Base-by-base conservation (phyloP, 2,888 invertebrate species). In the Drosophila borborema region DNA sequence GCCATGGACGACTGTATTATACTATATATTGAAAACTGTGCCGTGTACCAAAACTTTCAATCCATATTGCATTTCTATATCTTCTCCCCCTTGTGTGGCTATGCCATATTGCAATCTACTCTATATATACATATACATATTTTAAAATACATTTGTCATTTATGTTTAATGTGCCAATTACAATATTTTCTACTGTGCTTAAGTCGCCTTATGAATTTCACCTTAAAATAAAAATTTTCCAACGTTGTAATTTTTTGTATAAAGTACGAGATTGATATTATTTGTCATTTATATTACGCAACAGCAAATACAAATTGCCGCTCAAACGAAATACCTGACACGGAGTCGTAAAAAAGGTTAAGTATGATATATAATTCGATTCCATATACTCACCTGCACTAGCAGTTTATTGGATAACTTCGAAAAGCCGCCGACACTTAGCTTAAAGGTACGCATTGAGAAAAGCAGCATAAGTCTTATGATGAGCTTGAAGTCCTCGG, bases 131-230 rank as follows among this genome's bases (percentile, higher is more conserved):
- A 38, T 16, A 31, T 31, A 49, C 28, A 48, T 46, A 61, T 69
- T 2, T 40, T 76, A 82, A 89, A 70, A 90, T 82, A 49, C 49
- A 82, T 85, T 88, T 90, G 77, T 85, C 89, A 88, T 68, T 59
- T 90, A 87, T 72, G 80, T 89, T 90, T 82, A 80, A 89, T 90
- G 89, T 87, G 87, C 87, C 89, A 89, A 87, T 78, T 81, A 75
- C 69, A 82, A 77, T 75, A 77, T 72, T 77, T 75, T 77, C 54
- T 73, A 66, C 79, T 70, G 71, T 82, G 76, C 82, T 66, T 90
- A 90, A 88, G 85, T 81, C 73, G 74, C 67, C 64, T 77, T 71
- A 77, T 80, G 72, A 89, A 78, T 80, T 90, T 80, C 74, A 76
- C 69, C 69, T 70, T 81, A 74, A 71, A 89, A 80, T 84, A 84